These are phyloP conservation scores for Collichthys lucidus DNA, from an alignment of 2,113 vertebrate species.

Conservation along the genomic window DNA sequence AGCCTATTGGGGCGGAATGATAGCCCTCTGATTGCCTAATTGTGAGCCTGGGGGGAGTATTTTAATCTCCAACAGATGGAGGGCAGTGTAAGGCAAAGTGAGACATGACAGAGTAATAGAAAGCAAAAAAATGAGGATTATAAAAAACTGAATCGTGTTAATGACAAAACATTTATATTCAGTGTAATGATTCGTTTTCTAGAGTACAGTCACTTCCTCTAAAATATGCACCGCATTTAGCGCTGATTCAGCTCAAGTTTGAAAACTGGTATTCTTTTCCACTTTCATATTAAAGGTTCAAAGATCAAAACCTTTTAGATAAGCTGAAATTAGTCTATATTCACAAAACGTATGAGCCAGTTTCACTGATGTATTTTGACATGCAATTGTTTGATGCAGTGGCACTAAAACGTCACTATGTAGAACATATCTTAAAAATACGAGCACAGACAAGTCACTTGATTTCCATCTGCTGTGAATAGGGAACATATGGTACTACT, in stretches of 20 bases:
- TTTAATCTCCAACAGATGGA: conserved; percentile 74
- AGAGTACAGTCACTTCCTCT: background rate
- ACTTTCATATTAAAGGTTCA: background rate
- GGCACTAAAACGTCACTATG: background rate
- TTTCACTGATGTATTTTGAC: background rate
- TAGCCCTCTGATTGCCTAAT: conserved; percentile 76
- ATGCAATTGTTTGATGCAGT: background rate
- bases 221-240: background rate
- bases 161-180: background rate
- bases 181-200: background rate
- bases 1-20: conserved; percentile 79
- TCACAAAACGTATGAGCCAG: background rate
- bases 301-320: background rate
- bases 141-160: background rate
- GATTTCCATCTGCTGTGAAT: background rate
- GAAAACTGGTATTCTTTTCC: background rate
- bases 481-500: background rate
- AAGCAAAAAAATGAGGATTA: background rate
- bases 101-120: conserved; percentile 26
- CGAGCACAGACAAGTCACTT: background rate
- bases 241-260: background rate
- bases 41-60: conserved; percentile 75
- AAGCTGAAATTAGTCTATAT: background rate
- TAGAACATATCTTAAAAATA: background rate
- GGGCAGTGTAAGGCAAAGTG: conserved; percentile 34